Evolutionary conservation across 2,888 invertebrate genomes (phyloP), one percentile per base, ranked within the genome.

Genomic region (Tetragonisca angustula): DNA sequence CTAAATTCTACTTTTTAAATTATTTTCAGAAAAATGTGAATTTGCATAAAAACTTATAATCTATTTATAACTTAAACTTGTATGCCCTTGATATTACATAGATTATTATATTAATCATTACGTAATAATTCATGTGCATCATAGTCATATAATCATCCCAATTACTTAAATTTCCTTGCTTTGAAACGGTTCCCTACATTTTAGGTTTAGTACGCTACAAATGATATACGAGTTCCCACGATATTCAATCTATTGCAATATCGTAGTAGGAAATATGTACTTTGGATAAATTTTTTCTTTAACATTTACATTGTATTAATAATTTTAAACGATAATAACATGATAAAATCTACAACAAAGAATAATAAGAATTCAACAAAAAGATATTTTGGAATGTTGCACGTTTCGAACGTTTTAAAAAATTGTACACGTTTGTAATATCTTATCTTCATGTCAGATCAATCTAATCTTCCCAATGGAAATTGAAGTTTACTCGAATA

Each of bases 91-190:
- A 15, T 62, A 54, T 67, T 17, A 43, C 24, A 24, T 59, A 36
- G 5, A 32, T 32, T 59, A 24, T 78, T 75, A 36, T 56, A 56
- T 67, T 43, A 43, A 43, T 43, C 43, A 75, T 75, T 59, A 59
- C n/a, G 15, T 19, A 65, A 43, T 43, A 43, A 67, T 43, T 32
- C 65, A 50, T 36, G 36, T 52, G 6, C 76, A 36, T 50, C 24
- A 24, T 56, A 59, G 65, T 67, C 78, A 50, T 67, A 3, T 52
- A 78, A 78, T 75, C 36, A 65, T 75, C 24, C 49, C 78, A 59
- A 78, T 75, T 59, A 75, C 59, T 78, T 67, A 24, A 54, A 75
- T 50, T 49, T 49, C 17, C 21, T 36, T 24, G 36, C 24, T 24
- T 62, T 24, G 36, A 17, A 76, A 71, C 24, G 21, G 17, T 13